A percentile compares a stretch with the other conserved stretches of the same genome.
Conservation (phyloP, 2,888 invertebrate species). For the Pyrgus malvae region DNA sequence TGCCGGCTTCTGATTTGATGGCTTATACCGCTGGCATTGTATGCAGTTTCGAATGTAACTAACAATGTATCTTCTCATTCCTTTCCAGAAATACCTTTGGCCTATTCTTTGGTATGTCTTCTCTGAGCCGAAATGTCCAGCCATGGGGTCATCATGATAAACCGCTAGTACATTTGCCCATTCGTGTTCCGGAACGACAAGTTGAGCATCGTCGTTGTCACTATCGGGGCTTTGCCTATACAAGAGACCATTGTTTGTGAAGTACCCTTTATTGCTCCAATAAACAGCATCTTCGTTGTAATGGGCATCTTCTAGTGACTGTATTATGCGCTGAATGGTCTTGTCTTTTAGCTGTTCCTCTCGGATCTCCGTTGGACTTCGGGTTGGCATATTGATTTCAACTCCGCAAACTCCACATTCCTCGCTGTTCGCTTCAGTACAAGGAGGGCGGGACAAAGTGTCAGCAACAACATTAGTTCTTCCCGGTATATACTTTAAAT, state of each 20-base stretch:
- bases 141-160: conserved; percentile 30
- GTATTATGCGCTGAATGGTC: neutral
- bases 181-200: no score
- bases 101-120: no score
- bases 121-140: conserved; percentile 32
- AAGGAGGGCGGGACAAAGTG: no score
- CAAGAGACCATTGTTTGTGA: conserved; percentile 27
- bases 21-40: conserved; percentile 30
- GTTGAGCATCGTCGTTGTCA: no score
- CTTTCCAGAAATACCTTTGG: conserved; percentile 33
- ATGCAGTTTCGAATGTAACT: conserved; percentile 26
- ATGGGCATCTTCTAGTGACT: conserved; percentile 1
- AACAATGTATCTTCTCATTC: conserved; percentile 28
- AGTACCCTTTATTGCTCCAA: conserved; percentile 35
- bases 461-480: conserved; percentile 29
- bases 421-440: no score
- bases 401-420: no score
- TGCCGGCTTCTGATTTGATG: conserved; percentile 30
- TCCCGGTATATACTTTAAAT: conserved; percentile 49
- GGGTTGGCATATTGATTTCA: no score
- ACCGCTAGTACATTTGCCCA: no score
- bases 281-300: neutral
- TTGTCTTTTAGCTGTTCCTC: conserved; percentile 3
- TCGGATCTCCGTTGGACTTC: neutral
- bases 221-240: no score